These are phyloP conservation scores for Cydia amplana DNA, from an alignment of 1,140 invertebrate species.

Conservation along the genomic window DNA sequence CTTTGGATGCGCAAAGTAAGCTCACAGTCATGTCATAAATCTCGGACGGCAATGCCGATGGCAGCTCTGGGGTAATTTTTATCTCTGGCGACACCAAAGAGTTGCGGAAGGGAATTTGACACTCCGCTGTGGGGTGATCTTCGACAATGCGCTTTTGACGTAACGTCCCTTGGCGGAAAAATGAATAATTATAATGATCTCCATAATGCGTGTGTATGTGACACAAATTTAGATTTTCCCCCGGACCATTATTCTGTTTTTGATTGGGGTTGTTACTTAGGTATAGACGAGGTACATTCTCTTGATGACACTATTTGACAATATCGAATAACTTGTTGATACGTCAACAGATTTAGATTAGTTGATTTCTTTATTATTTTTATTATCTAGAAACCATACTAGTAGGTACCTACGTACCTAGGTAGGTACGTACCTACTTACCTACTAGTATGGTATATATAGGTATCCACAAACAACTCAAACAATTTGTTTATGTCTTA, in stretches of 20 bases:
- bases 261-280: too few species aligned
- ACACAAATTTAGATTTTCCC: background rate
- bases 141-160: conserved; percentile 43
- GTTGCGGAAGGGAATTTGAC: conserved; percentile 71
- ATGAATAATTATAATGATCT: conserved; percentile 14
- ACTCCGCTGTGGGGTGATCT: conserved; percentile 50
- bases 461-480: too few species aligned
- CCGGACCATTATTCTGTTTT: background rate
- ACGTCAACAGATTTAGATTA: too few species aligned
- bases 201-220: background rate
- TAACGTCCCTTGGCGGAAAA: background rate
- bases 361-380: too few species aligned
- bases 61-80: conserved; percentile 26
- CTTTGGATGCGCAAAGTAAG: background rate
- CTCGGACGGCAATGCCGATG: conserved; percentile 13
- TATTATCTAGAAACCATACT: too few species aligned
- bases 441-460: too few species aligned
- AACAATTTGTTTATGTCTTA: too few species aligned
- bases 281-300: too few species aligned
- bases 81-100: conserved; percentile 61
- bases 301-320: too few species aligned
- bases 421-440: too few species aligned
- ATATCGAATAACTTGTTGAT: too few species aligned
- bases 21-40: conserved; percentile 19
- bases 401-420: too few species aligned